Base-by-base conservation (phyloP, 1,140 invertebrate species). In the Bombus difficillimus region DNA sequence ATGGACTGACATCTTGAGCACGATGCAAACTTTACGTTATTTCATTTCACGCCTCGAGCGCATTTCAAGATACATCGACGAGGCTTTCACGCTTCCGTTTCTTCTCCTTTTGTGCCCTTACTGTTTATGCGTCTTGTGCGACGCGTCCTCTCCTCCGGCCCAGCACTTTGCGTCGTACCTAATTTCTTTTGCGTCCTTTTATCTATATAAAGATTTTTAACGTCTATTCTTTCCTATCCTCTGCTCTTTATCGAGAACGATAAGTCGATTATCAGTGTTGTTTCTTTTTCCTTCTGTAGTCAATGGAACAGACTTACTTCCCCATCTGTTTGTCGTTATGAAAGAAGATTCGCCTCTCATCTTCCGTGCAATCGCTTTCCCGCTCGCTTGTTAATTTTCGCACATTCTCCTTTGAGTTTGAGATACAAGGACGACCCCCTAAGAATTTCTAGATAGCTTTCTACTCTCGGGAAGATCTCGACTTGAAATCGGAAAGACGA, bases 171-270 rank as follows among this genome's bases (percentile, higher is more conserved):
- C 12, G 4, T 32, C n/a, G 0, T 64, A 15, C 13, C 13, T 8
- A 15, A 64, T 64, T 32, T 15, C n/a, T 6, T 32, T 15, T 18
- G 2, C 15, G n/a, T 18, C 6, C 64, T 66, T 34, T 6, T 59
- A 32, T 43, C 64, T 57, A 41, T 34, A 47, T 28, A 43, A n/a
- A n/a, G 64, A 25, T 71, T 83, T 69, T 43, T 57, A 57, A 78
- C 8, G 37, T 1, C 12, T 12, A 78, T 71, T 43, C 47, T 22
- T 53, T 22, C 47, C 18, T 53, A 53, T 53, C 47, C 6, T 53
- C 6, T 22, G 18, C 18, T 6, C 47, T 22, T 22, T 53, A 53
- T 22, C 18, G 47, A 0, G 6, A 22, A 53, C 0, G 18, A 22
- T 37, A 18, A 41, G 8, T 37, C 10, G 9, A 62, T 62, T 28